These are phyloP conservation scores for Myripristis jacobus DNA, from an alignment of 2,797 vertebrate genomes.

Conservation along the genomic window DNA sequence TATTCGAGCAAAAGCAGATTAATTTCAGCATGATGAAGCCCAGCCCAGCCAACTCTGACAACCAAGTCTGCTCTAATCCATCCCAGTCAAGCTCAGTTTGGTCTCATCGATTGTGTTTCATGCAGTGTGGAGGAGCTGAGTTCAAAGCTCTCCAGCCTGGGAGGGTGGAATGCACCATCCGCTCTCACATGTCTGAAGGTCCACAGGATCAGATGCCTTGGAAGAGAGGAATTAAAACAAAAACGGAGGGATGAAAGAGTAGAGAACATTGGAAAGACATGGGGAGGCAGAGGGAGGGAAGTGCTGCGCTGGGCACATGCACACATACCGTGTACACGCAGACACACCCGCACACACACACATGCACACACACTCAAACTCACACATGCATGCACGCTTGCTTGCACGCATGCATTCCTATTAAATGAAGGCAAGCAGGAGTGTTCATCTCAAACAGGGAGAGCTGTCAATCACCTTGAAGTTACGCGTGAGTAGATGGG, in stretches of 20 bases:
- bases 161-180: constrained; percentile 52
- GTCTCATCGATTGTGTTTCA: constrained; percentile 40
- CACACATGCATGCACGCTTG: constrained; percentile 11
- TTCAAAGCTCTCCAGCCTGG: constrained; percentile 59
- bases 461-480: constrained; percentile 71
- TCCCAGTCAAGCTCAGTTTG: constrained; percentile 12
- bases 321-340: constrained; percentile 24
- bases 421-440: constrained; percentile 78
- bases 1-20: neutral
- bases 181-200: constrained; percentile 59
- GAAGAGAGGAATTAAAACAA: constrained; percentile 73
- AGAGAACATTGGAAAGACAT: constrained; percentile 49
- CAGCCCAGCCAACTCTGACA: constrained; percentile 6
- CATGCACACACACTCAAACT: neutral
- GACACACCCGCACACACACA: constrained; percentile 18
- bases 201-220: constrained; percentile 65
- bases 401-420: constrained; percentile 67
- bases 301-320: neutral
- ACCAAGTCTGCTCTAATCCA: constrained; percentile 5
- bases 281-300: constrained; percentile 46
- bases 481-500: constrained; percentile 50
- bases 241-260: constrained; percentile 61
- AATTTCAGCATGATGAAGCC: neutral
- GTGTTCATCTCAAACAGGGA: constrained; percentile 63
- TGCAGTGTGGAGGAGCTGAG: constrained; percentile 27